Evolutionary conservation across 2,113 vertebrate species (phyloP).

Genomic region (Platichthys flesus): DNA sequence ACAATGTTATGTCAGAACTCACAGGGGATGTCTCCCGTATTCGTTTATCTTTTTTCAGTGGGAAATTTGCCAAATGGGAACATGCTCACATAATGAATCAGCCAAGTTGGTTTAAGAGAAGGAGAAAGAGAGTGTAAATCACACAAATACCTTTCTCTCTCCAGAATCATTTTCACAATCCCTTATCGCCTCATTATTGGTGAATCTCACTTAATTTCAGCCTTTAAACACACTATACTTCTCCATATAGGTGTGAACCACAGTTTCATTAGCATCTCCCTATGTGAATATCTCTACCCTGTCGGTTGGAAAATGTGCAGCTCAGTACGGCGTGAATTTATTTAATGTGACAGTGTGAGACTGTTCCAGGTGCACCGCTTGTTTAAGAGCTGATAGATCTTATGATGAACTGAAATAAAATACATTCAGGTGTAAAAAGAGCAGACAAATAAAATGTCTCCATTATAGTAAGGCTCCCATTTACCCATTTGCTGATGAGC

Average conservation of each 20-base stretch:
- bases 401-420: constrained; percentile 32
- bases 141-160: constrained; percentile 43
- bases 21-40: constrained; percentile 41
- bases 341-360: constrained; percentile 46
- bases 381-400: constrained; percentile 39
- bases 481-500: constrained; percentile 48
- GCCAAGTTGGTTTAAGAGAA: constrained; percentile 30
- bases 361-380: constrained; percentile 31
- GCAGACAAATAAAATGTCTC: constrained; percentile 37
- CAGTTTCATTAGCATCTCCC: constrained; percentile 49
- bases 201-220: constrained; percentile 55
- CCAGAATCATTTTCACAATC: constrained; percentile 35
- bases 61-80: constrained; percentile 47
- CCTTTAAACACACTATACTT: constrained; percentile 37
- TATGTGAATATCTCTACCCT: constrained; percentile 29
- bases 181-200: constrained; percentile 46
- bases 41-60: constrained; percentile 39
- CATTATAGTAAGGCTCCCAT: constrained; percentile 13
- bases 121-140: constrained; percentile 33
- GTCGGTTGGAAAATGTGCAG: constrained; percentile 37
- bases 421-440: constrained; percentile 36
- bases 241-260: constrained; percentile 20
- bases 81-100: constrained; percentile 29
- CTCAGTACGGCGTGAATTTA: constrained; percentile 14
- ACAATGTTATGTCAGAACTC: constrained; percentile 49